Conservation (phyloP, 2,113 vertebrate species). For the Menura novaehollandiae region DNA sequence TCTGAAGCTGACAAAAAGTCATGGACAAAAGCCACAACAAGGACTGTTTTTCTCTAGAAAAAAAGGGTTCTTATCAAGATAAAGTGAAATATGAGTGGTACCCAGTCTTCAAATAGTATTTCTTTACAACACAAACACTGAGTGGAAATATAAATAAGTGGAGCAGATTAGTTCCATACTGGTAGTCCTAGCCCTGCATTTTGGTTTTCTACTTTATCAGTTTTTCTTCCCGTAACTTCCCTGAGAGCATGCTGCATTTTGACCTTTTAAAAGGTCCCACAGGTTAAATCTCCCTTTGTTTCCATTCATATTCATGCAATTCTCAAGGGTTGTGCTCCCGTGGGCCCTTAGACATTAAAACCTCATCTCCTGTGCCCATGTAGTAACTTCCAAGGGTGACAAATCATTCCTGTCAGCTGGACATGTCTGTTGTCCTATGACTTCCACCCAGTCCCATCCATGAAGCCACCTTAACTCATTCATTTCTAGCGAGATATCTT, state of each 20-base stretch:
- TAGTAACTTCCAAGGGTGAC: not conserved
- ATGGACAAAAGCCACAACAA: not conserved
- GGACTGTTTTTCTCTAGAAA: not conserved
- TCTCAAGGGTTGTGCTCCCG: not conserved
- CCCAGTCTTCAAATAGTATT: not conserved
- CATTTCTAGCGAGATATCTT: not conserved
- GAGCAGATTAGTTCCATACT: not conserved
- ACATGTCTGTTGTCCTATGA: not conserved
- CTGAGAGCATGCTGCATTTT: not conserved
- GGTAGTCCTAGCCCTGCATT: not conserved
- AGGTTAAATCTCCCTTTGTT: not conserved
- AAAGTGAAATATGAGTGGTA: not conserved
- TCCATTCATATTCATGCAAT: not conserved
- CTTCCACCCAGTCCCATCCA: not conserved
- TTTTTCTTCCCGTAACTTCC: not conserved
- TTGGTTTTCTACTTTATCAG: not conserved
- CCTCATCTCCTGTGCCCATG: not conserved
- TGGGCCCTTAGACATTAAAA: not conserved
- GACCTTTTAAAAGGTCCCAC: not conserved
- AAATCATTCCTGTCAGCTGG: not conserved
- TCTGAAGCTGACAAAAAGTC: not conserved
- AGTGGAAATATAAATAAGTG: slow-evolving; percentile 68
- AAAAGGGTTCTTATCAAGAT: slow-evolving; percentile 1
- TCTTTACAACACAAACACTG: not conserved
- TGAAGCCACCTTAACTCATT: not conserved